Evolutionary conservation across 2,113 vertebrate species (phyloP), one percentile per base, ranked within the genome.

Genomic region (Phylloscopus whistleri): DNA sequence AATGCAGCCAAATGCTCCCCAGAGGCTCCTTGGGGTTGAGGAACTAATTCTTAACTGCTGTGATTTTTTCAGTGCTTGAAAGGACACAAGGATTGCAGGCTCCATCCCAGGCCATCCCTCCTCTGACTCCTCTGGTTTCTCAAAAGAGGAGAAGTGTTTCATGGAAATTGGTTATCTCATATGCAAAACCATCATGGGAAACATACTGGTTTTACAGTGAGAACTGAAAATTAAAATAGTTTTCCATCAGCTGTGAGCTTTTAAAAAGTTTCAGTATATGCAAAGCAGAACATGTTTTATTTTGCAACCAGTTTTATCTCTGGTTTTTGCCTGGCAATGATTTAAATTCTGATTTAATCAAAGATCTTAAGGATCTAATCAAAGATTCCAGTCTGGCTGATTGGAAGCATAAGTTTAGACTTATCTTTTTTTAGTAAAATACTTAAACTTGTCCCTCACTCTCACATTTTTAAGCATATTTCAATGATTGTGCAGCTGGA

Each of bases 391-490:
- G 39, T 63, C 92, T 81, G 60, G 64, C 80, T 90, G 80, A 95
- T 91, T 95, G 64, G 91, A 96, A 97, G 66, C 83, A 87, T 52
- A 94, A 86, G 83, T 94, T 94, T 62, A 90, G 92, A 74, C 87
- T 79, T 52, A 52, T 63, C 52, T 73, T 92, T 88, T 94, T 95
- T 87, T 75, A 69, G 88, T 79, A 89, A 89, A 93, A 82, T 78
- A 75, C 62, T 80, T 83, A 41, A 82, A 79, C 59, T 35, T 79
- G 11, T 92, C 60, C 90, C 94, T 94, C 52, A 30, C 83, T 93
- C 59, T 74, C 56, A 68, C n/a, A 76, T 72, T 74, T 77, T 96
- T 30, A 75, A 88, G 63, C 41, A 22, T 46, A 67, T 95, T 94
- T 87, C 48, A 56, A 76, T 75, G 44, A 37, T 83, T 81, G n/a